Evolutionary conservation across 1,140 invertebrate genomes (phyloP), one percentile per base, ranked within the genome.

Genomic region (Ceratina australensis): DNA sequence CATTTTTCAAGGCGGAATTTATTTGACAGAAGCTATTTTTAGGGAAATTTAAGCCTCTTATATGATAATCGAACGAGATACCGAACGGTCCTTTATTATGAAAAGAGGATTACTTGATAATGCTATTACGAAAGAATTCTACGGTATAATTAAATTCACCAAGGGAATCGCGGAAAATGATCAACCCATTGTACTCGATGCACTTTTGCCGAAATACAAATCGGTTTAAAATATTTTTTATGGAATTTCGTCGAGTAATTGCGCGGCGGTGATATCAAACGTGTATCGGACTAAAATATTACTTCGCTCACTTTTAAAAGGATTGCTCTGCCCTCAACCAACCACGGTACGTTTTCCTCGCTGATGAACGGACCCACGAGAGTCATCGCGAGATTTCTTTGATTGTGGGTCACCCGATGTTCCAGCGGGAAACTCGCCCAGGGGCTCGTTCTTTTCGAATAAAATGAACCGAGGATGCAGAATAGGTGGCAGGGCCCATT

Each of bases 121-220:
- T 61, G 26, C 16, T 8, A 28, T 61, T 28, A 28, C n/a, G 60
- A 28, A 28, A 61, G 60, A 61, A 61, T 33, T 61, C 28, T 26
- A 28, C 7, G 16, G 28, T 18, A 61, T 61, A 61, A 61, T 61
- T 28, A 61, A 61, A 24, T 61, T 24, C n/a, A 61, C 28, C 24
- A 61, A 3, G 26, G 16, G 60, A 61, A 33, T 16, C 18, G 22
- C 18, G 59, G 12, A 10, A 18, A 16, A 18, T 26, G n/a, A 61
- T 61, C n/a, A 13, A 7, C 26, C 10, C 24, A 12, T 26, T 61
- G 28, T 24, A 5, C 28, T 28, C 3, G 26, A n/a, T 3, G 18
- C 16, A 10, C 24, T 61, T 61, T n/a, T 61, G 15, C 4, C 60
- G 5, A n/a, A 61, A 61, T 28, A 18, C 8, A 1, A 16, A 18